These are phyloP conservation scores for Archocentrus centrarchus DNA, from an alignment of 2,113 vertebrate genomes.

Conservation along the genomic window DNA sequence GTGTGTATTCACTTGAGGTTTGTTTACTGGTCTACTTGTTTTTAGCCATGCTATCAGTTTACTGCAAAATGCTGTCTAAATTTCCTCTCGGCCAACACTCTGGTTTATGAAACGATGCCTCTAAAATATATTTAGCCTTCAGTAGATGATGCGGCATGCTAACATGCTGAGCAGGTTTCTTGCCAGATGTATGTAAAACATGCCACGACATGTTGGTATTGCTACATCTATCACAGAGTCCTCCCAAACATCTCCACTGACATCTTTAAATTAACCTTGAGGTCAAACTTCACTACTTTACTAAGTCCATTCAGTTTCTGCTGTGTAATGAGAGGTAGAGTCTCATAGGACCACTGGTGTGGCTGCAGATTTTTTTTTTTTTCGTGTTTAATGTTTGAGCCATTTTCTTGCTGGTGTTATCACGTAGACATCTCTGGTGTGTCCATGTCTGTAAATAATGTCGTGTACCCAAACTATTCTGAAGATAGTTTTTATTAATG, in stretches of 20 bases:
- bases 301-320: too few species aligned
- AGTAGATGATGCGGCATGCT: background rate
- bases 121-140: background rate
- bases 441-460: constrained; percentile 57
- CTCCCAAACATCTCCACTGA: too few species aligned
- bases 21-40: constrained; percentile 24
- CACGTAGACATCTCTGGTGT: constrained; percentile 11
- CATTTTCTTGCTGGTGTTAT: constrained; percentile 3
- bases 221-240: too few species aligned
- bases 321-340: too few species aligned
- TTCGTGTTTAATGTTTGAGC: constrained; percentile 7
- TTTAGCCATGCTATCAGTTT: constrained; percentile 24
- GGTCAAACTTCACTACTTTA: too few species aligned
- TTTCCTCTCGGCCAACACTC: background rate
- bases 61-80: background rate
- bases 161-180: background rate
- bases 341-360: constrained; percentile 24
- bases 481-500: constrained; percentile 40
- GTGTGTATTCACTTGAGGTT: constrained; percentile 8
- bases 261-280: background rate
- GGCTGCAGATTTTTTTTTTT: constrained; percentile 8
- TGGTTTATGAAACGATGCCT: background rate
- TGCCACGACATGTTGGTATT: background rate
- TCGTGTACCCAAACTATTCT: constrained; percentile 33
- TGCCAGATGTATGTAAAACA: background rate